A percentile compares a stretch with the other conserved stretches of the same genome.
These are phyloP conservation scores for Papilio demoleus DNA, from an alignment of 2,888 invertebrate genomes.

Conservation along the genomic window DNA sequence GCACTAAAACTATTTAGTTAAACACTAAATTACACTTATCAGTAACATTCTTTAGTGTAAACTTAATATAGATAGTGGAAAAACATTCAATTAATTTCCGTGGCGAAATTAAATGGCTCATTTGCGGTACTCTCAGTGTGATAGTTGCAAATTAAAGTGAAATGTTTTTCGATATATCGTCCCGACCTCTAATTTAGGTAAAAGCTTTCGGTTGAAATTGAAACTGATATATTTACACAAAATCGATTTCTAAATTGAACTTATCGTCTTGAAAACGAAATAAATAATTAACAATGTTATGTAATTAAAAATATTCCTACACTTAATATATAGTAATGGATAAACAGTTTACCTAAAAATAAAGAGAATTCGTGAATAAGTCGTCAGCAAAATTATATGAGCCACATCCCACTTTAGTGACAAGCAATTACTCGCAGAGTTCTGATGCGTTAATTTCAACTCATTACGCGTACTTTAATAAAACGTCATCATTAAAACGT, in stretches of 20 bases:
- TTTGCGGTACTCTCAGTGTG: constrained; percentile 10
- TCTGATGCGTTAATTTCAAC: constrained; percentile 19
- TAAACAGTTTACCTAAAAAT: not conserved
- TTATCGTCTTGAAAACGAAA: not conserved
- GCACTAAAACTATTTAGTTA: too few relatives aligned
- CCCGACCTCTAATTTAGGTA: constrained; percentile 22
- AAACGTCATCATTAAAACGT: not conserved
- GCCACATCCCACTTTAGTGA: constrained; percentile 15
- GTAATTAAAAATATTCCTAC: too few relatives aligned
- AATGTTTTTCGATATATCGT: constrained; percentile 24
- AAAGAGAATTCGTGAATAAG: not conserved
- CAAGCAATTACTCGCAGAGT: constrained; percentile 18
- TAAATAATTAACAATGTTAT: too few relatives aligned
- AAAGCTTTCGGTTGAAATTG: constrained; percentile 19
- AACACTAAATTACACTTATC: too few relatives aligned
- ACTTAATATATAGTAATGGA: not conserved
- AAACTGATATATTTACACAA: constrained; percentile 11
- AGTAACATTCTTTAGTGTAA: too few relatives aligned
- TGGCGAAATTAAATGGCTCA: constrained; percentile 4
- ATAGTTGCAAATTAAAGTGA: constrained; percentile 19
- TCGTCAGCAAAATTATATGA: constrained; percentile 5
- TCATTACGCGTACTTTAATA: constrained; percentile 25
- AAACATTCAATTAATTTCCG: not conserved
- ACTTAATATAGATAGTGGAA: not conserved
- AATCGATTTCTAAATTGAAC: not conserved